A percentile compares a stretch with the other conserved stretches of the same genome.
These are phyloP conservation scores for Oscheius sp. DNA, from an alignment of 2,888 invertebrate genomes.

Conservation along the genomic window DNA sequence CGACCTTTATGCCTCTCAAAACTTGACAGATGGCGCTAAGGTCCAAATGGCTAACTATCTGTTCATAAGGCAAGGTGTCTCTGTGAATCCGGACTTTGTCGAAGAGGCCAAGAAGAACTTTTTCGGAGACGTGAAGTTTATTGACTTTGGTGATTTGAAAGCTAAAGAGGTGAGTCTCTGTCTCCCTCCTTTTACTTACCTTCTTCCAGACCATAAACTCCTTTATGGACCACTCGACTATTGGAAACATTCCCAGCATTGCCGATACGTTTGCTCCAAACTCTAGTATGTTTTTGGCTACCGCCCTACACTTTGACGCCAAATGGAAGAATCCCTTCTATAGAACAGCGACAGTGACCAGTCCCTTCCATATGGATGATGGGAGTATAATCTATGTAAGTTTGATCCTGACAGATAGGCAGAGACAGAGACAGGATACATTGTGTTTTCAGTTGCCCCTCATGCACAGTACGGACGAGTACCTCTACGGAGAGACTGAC, in stretches of 20 bases:
- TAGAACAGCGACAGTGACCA: slow-evolving; percentile 11
- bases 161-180: neutral
- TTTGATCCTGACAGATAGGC: neutral
- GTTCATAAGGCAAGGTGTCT: slow-evolving; percentile 7
- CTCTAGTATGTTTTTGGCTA: neutral
- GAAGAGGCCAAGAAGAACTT: neutral
- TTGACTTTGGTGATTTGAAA: neutral
- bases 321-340: slow-evolving; percentile 19
- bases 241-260: neutral
- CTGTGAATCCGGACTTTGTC: neutral
- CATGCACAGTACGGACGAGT: slow-evolving; percentile 13
- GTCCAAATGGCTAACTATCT: slow-evolving; percentile 2
- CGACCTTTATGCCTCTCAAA: neutral
- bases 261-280: neutral
- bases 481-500: slow-evolving; percentile 4
- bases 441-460: neutral
- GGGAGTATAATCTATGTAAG: neutral
- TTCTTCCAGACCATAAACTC: neutral
- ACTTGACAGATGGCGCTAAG: neutral
- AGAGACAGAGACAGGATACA: neutral
- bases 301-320: neutral
- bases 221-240: neutral
- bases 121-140: neutral
- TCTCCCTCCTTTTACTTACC: neutral
- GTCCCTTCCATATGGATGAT: slow-evolving; percentile 5